Percentiles rank a stretch among this genome's conserved stretches.
Conservation (phyloP, 2,113 vertebrate genomes). For the Misgurnus anguillicaudatus region DNA sequence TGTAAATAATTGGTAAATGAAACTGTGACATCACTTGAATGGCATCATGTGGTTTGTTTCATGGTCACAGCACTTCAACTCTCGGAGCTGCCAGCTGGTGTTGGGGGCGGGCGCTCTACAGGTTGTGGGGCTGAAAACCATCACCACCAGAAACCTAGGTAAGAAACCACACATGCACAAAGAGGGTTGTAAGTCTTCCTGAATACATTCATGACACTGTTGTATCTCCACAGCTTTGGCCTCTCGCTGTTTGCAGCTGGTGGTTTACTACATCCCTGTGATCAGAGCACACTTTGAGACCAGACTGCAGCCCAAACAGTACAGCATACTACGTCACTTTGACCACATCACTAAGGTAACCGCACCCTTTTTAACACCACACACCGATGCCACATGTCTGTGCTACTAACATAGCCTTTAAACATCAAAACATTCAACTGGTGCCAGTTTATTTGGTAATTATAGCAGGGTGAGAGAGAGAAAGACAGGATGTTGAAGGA, state of each 20-base stretch:
- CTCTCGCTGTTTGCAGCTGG: constrained; percentile 95
- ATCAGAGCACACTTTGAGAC: constrained; percentile 93
- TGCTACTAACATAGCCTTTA: not conserved
- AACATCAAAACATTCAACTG: too few species aligned
- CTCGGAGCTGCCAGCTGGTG: constrained; percentile 95
- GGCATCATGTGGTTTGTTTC: constrained; percentile 34
- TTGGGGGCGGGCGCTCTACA: constrained; percentile 95
- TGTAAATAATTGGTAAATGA: too few species aligned
- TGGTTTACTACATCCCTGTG: constrained; percentile 94
- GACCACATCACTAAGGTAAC: constrained; percentile 88
- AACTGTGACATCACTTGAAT: constrained; percentile 4
- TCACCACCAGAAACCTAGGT: constrained; percentile 99
- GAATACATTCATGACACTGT: too few species aligned
- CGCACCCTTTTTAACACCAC: not conserved
- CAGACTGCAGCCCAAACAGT: constrained; percentile 93
- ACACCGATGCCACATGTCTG: not conserved
- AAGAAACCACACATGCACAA: constrained; percentile 45
- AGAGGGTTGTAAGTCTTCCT: too few species aligned
- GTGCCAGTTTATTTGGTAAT: too few species aligned
- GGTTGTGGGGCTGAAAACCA: constrained; percentile 97
- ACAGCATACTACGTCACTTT: constrained; percentile 92
- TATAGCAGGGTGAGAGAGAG: too few species aligned
- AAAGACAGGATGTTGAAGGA: too few species aligned
- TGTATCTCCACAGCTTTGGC: constrained; percentile 80
- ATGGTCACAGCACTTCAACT: constrained; percentile 92